Conservation (phyloP, 2,888 invertebrate genomes). For the Xiphydria camelus region DNA sequence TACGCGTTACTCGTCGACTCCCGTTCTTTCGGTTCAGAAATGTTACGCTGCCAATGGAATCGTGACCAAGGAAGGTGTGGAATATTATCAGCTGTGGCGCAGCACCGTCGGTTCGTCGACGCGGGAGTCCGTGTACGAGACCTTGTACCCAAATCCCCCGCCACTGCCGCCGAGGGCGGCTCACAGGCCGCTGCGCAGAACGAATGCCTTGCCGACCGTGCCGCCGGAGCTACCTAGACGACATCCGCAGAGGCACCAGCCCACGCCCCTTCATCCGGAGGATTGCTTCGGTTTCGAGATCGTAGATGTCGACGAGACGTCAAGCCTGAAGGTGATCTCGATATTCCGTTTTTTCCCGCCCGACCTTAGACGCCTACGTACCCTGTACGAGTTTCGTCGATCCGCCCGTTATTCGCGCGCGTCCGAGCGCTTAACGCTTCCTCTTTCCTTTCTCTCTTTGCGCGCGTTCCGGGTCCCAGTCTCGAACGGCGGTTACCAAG, state of each 20-base stretch:
- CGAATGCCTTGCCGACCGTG: slow-evolving; percentile 60
- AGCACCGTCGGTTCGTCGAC: slow-evolving; percentile 50
- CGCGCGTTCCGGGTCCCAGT: slow-evolving; percentile 29
- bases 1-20: no score
- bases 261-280: slow-evolving; percentile 66
- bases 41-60: slow-evolving; percentile 36
- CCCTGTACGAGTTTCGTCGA: no score
- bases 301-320: slow-evolving; percentile 76
- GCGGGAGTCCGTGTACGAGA: slow-evolving; percentile 43
- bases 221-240: slow-evolving; percentile 74
- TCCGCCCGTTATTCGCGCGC: no score
- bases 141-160: slow-evolving; percentile 54
- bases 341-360: no score
- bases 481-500: slow-evolving; percentile 52
- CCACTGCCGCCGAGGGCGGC: slow-evolving; percentile 73
- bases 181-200: slow-evolving; percentile 78
- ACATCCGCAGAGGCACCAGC: slow-evolving; percentile 69
- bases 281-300: slow-evolving; percentile 84
- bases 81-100: slow-evolving; percentile 54
- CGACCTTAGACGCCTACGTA: no score
- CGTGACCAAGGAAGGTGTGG: slow-evolving; percentile 44
- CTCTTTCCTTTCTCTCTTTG: background rate
- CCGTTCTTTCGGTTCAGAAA: slow-evolving; percentile 40
- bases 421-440: background rate
- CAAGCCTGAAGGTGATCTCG: slow-evolving; percentile 48